Evolutionary conservation across 2,797 vertebrate species (phyloP), one percentile per base, ranked within the genome.

Genomic region (Loriculus beryllinus): DNA sequence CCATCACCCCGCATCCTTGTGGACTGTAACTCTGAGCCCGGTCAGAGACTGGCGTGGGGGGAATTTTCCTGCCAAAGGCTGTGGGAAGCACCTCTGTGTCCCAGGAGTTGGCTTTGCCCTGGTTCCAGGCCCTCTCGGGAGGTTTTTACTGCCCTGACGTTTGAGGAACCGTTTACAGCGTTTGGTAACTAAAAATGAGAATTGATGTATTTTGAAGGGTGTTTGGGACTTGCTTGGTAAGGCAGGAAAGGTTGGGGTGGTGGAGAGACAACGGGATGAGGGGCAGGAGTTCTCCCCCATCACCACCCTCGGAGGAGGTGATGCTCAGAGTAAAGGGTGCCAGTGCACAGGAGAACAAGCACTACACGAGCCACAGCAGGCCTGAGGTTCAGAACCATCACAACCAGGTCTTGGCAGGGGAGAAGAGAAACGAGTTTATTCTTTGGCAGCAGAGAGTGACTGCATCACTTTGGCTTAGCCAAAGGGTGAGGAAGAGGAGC

Each of bases 161-260:
- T 78, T 77, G 90, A 94, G 92, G 92, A 96, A 88, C 64, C 26
- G 47, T 86, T 91, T 84, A 63, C 91, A 82, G 95, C 63, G 87
- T 98, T 97, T 97, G 96, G 95, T 97, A 97, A 98, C 97, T 97
- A 97, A 98, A 98, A 98, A 97, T 70, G 72, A 84, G 81, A 94
- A 95, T 94, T 84, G 29, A 8, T 80, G 92, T 90, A 71, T 97
- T 97, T 98, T 97, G 95, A 92, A 92, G 85, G 1, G 14, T 14
- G 68, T 45, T 68, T 26, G 51, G 47, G 23, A 14, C 26, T 59
- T 88, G 42, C 43, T 76, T 57, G 29, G 39, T 7, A 67, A 43
- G 54, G 70, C 39, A 3, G 26, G n/a, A 20, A 42, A 17, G 7
- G 29, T 56, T 23, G 23, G 21, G 54, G 13, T n/a, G 39, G 10